phyloP scores from a whole-genome alignment of 2,113 vertebrate species.

The Stegastes partitus region DNA sequence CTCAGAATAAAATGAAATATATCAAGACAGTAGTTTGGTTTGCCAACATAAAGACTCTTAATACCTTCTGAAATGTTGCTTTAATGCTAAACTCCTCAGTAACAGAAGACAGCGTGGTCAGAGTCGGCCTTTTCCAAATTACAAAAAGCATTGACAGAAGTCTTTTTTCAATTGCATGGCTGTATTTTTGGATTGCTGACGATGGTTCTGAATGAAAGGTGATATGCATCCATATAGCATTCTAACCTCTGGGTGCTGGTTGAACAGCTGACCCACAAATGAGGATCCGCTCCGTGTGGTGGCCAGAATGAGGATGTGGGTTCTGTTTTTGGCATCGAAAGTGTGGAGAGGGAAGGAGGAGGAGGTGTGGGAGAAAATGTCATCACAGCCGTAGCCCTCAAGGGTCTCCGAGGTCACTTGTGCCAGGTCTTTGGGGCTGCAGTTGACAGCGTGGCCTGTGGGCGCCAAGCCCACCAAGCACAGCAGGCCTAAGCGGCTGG shows the following conservation, averaged over 20 bases:
- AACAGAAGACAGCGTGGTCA: too few species aligned
- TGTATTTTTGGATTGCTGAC: not conserved
- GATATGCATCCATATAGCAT: not conserved
- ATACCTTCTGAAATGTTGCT: too few species aligned
- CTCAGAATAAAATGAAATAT: not conserved
- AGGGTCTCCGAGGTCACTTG: conserved; percentile 70
- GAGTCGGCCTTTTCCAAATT: too few species aligned
- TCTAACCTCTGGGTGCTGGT: conserved; percentile 90
- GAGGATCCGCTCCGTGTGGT: conserved; percentile 95
- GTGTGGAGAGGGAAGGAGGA: conserved; percentile 66
- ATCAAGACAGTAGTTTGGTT: too few species aligned
- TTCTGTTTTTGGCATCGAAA: conserved; percentile 88
- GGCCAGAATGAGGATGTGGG: conserved; percentile 93
- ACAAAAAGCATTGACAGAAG: too few species aligned
- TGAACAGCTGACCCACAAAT: conserved; percentile 95
- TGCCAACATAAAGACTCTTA: too few species aligned
- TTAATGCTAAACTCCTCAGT: too few species aligned
- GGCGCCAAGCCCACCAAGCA: conserved; percentile 77
- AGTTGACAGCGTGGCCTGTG: conserved; percentile 78
- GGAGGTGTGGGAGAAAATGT: conserved; percentile 69
- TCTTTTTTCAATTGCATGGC: too few species aligned
- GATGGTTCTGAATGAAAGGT: not conserved
- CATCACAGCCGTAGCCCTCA: conserved; percentile 84
- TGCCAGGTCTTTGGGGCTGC: conserved; percentile 68
- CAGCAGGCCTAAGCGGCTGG: conserved; percentile 84